phyloP scores from a whole-genome alignment of 2,113 vertebrate species.

The Bothrops jararaca region DNA sequence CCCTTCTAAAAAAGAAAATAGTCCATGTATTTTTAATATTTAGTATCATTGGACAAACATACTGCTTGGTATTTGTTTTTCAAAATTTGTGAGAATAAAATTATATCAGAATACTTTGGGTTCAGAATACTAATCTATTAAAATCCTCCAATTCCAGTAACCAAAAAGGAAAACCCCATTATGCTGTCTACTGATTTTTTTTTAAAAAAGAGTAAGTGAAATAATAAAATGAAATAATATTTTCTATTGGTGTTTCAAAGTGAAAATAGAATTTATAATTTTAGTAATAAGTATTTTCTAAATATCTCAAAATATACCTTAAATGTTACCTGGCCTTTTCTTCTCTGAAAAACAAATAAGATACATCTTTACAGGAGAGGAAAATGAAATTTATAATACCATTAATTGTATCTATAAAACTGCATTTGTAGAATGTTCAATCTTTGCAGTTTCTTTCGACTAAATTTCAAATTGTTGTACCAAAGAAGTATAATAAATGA shows the following conservation, averaged over 20 bases:
- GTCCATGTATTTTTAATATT: neutral
- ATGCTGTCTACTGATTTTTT: neutral
- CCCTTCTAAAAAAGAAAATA: neutral
- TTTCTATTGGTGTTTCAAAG: conserved; percentile 30
- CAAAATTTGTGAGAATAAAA: neutral
- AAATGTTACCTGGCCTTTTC: neutral
- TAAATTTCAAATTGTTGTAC: neutral
- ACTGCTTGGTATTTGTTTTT: neutral
- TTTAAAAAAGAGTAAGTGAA: neutral
- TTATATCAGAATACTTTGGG: neutral
- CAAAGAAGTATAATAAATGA: neutral
- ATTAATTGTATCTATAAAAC: neutral
- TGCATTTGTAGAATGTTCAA: neutral
- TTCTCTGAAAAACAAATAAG: neutral
- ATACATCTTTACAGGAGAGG: neutral
- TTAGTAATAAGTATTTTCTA: conserved; percentile 50
- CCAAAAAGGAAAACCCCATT: neutral
- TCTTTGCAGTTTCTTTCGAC: neutral
- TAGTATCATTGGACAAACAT: neutral
- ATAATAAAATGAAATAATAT: neutral
- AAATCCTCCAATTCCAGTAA: conserved; percentile 1
- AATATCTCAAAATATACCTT: neutral
- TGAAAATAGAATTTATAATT: conserved; percentile 45
- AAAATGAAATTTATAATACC: neutral
- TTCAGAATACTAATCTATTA: neutral